Evolutionary conservation across 2,888 invertebrate genomes (phyloP), one percentile per base, ranked within the genome.

Genomic region (Dorcus parallelipipedus): DNA sequence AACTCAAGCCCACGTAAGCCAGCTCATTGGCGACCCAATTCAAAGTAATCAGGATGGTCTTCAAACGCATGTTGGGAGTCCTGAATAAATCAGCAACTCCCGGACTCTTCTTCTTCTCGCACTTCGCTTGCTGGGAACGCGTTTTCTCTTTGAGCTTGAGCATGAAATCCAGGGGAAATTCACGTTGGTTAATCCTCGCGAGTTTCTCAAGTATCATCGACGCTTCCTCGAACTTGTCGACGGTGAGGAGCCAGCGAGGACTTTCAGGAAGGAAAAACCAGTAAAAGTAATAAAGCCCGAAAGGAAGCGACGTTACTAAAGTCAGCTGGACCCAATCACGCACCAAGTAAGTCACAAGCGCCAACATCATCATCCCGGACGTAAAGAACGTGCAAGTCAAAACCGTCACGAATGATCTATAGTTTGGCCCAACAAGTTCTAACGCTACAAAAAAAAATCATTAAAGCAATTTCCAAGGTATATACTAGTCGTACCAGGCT

Each of bases 21-120:
- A 91, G 93, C 72, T 94, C 93, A 69, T 93, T 95, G 50, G 94
- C 93, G 74, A 95, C 94, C 94, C 93, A 94, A 75, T 92, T 93
- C 20, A 93, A 77, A 0, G 93, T 93, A 54, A 94, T 93, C 53
- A 94, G 79, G 64, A 86, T 85, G 0, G 95, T 95, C 78, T 94
- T 95, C 9, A 94, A 78, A 48, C 95, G 82, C 89, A 95, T 92
- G 74, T 95, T 95, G 1, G 94, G 93, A 0, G 94, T 93, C 66
- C 86, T 85, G 70, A 87, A 91, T 9, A 92, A 78, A 49, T 87
- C 84, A 50, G 84, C 80, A 4, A 88, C 83, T 53, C 86, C 86
- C 1, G 81, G 81, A 78, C 80, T 56, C 77, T 80, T 72, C 73
- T 79, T 68, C 65, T 83, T 77, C 76, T 84, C 86, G 64, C 82